Percentiles rank a stretch among this genome's conserved stretches.
These are phyloP conservation scores for Xenops minutus DNA, from an alignment of 2,797 vertebrate species.

Conservation along the genomic window DNA sequence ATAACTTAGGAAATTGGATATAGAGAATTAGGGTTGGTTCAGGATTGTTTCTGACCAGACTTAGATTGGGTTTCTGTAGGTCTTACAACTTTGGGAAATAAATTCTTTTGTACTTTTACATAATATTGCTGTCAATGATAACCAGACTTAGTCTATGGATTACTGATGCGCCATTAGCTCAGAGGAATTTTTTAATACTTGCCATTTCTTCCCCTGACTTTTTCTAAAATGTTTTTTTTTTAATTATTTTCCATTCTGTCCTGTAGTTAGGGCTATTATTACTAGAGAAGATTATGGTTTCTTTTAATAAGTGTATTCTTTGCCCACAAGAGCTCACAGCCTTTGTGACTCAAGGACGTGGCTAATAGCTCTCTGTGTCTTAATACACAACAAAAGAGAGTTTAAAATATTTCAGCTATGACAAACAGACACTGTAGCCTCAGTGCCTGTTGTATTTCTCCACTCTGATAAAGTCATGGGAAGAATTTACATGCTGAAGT, in stretches of 20 bases:
- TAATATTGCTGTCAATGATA: neutral
- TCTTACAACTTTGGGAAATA: neutral
- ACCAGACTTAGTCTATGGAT: neutral
- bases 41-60: neutral
- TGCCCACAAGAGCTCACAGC: accelerated
- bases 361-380: neutral
- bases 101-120: neutral
- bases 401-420: neutral
- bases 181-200: neutral
- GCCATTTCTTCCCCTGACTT: neutral
- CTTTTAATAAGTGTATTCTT: neutral
- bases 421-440: neutral
- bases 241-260: neutral
- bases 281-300: neutral
- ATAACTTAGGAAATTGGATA: neutral
- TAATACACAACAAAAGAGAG: neutral
- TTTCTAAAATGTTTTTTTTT: neutral
- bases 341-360: neutral
- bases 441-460: neutral
- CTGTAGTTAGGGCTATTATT: neutral
- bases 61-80: neutral
- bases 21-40: neutral
- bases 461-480: neutral
- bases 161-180: neutral
- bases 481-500: neutral